Evolutionary conservation across 2,888 invertebrate species (phyloP), one percentile per base, ranked within the genome.

Genomic region (Hartigia nigra): DNA sequence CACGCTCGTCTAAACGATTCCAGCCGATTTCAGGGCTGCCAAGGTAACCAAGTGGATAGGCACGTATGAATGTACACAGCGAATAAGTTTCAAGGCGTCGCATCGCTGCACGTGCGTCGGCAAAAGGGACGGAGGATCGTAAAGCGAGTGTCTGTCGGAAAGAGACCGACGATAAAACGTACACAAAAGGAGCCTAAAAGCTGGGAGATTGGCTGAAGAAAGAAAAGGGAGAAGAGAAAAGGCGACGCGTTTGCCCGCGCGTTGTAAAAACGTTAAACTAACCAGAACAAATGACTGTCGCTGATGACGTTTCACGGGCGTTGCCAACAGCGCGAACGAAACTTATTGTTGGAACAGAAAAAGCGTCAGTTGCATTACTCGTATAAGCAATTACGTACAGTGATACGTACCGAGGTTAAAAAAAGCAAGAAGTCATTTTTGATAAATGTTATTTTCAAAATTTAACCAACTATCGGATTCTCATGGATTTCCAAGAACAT

Each of bases 401-500:
- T 3, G 72, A 31, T 31, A 72, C 31, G 12, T 5, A 23, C 4
- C 31, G 31, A 32, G 72, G 12, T 31, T 34, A 9, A 31, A 9
- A 72, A 31, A 31, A 14, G 31, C 3, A 12, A 5, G 9, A 35
- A 9, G 35, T 35, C 5, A 55, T 2, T 23, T 23, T 55, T 23
- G 0, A 55, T 5, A 55, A 34, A 1, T 2, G 23, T 23, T 9
- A 23, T 35, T 55, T 55, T 23, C 55, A 55, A 55, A 55, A 55
- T 55, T 55, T 23, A 23, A 55, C 9, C 23, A 55, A 23, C 55
- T 23, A 55, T 55, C 1, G 55, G 55, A 23, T 55, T 55, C 9
- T 55, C 55, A 55, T 23, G 23, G 14, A 55, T 55, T 23, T 23
- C 23, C 23, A 86, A 87, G 87, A 87, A 88, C 88, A 90, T 89